A percentile compares a stretch with the other conserved stretches of the same genome.
Evolutionary conservation across 2,888 invertebrate genomes (phyloP).

Genomic region (Hemicrepidius hirtus): DNA sequence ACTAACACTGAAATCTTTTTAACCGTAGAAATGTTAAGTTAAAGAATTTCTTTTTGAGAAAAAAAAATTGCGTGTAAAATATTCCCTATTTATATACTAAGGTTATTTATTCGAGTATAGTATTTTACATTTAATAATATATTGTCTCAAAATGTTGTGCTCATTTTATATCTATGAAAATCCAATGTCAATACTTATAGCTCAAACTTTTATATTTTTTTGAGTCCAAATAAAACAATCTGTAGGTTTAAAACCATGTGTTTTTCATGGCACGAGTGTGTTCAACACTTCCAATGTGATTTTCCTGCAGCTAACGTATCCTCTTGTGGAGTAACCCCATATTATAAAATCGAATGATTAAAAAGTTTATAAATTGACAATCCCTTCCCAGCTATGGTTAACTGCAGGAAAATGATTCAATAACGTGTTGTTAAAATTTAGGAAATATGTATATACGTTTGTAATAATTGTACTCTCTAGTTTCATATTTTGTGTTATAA

Average conservation of each 20-base stretch:
- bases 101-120: conserved; percentile 57
- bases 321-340: conserved; percentile 9
- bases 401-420: conserved; percentile 53
- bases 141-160: conserved; percentile 64
- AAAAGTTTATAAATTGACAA: conserved; percentile 43
- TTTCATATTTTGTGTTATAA: conserved; percentile 66
- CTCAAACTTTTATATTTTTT: conserved; percentile 70
- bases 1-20: conserved; percentile 44
- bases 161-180: conserved; percentile 69
- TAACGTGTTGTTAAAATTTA: conserved; percentile 57
- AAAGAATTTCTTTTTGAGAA: conserved; percentile 22
- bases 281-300: conserved; percentile 53
- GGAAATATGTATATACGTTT: conserved; percentile 60
- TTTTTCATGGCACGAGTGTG: conserved; percentile 59
- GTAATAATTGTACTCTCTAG: conserved; percentile 63
- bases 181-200: conserved; percentile 72
- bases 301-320: conserved; percentile 52
- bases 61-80: conserved; percentile 49
- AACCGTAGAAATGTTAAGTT: conserved; percentile 40
- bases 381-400: conserved; percentile 46
- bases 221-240: conserved; percentile 65
- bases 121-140: conserved; percentile 62
- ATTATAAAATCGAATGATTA: conserved; percentile 4
- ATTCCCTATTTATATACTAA: conserved; percentile 54
- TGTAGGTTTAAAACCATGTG: conserved; percentile 65